Evolutionary conservation across 2,888 invertebrate species (phyloP).

Genomic region (Mimumesa dahlbomi): DNA sequence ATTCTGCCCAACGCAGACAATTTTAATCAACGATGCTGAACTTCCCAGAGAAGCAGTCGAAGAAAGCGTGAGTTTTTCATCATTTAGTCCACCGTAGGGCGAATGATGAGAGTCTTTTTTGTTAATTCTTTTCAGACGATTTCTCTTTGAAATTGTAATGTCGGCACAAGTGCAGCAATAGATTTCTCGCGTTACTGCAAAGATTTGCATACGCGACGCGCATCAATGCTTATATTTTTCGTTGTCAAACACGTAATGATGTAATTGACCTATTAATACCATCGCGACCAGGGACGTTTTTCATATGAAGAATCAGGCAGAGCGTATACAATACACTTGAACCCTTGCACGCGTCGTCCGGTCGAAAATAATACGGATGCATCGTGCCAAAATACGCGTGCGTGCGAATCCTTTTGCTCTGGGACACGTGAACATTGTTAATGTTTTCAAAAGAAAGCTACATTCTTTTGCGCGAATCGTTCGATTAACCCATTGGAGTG

Average conservation of each 20-base stretch:
- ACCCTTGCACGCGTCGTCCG: constrained; percentile 23
- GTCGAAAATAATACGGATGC: constrained; percentile 36
- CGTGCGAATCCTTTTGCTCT: constrained; percentile 1
- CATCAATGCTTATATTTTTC: neutral
- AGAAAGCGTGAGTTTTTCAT: no score
- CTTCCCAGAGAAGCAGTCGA: no score
- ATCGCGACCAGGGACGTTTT: constrained; percentile 16
- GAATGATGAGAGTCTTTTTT: no score
- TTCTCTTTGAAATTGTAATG: no score
- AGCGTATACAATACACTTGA: constrained; percentile 42
- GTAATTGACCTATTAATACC: constrained; percentile 66
- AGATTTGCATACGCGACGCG: neutral
- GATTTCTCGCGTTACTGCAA: neutral
- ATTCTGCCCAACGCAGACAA: no score
- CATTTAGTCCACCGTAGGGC: no score
- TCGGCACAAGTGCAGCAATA: no score
- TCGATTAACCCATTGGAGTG: no score
- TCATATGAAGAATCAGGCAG: neutral
- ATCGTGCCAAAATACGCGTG: constrained; percentile 41
- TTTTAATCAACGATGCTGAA: no score
- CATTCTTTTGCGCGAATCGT: no score
- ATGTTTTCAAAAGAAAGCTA: no score
- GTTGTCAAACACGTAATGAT: constrained; percentile 36
- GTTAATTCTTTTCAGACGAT: no score
- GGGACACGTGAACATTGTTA: neutral